Percentiles rank a stretch among this genome's conserved stretches.
These are phyloP conservation scores for Gouania willdenowi DNA, from an alignment of 2,797 vertebrate species.

Conservation along the genomic window DNA sequence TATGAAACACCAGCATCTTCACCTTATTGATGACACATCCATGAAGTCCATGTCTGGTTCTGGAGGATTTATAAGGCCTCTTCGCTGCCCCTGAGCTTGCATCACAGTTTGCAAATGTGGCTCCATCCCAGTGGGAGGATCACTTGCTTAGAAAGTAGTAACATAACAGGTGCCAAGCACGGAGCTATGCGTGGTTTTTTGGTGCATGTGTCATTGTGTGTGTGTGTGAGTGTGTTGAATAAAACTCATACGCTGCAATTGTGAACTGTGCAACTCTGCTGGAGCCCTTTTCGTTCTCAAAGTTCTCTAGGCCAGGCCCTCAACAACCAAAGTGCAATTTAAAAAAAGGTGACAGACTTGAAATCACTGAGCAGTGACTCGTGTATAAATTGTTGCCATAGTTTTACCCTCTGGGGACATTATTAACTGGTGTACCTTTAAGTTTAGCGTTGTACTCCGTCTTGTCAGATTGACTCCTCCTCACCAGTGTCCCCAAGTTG, in stretches of 20 bases:
- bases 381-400: conserved; percentile 56
- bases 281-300: not conserved
- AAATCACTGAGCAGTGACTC: conserved; percentile 1
- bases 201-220: too few relatives aligned
- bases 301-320: not conserved
- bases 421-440: conserved; percentile 84
- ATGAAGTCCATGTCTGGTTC: too few relatives aligned
- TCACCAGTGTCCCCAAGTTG: conserved; percentile 80
- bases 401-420: conserved; percentile 51
- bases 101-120: conserved; percentile 79
- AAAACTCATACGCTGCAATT: too few relatives aligned
- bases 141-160: conserved; percentile 65
- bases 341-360: conserved; percentile 16
- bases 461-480: conserved; percentile 95
- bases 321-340: conserved; percentile 1
- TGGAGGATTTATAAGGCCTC: conserved; percentile 49
- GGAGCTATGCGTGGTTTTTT: not conserved
- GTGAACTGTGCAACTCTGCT: too few relatives aligned
- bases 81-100: conserved; percentile 60
- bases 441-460: conserved; percentile 93
- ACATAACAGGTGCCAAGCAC: conserved; percentile 74
- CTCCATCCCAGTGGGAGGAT: conserved; percentile 74
- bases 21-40: too few relatives aligned
- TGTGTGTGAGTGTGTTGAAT: not conserved
- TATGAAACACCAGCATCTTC: too few relatives aligned